Evolutionary conservation across 2,113 vertebrate species (phyloP), one percentile per base, ranked within the genome.

Genomic region (Sebastes schlegelii): DNA sequence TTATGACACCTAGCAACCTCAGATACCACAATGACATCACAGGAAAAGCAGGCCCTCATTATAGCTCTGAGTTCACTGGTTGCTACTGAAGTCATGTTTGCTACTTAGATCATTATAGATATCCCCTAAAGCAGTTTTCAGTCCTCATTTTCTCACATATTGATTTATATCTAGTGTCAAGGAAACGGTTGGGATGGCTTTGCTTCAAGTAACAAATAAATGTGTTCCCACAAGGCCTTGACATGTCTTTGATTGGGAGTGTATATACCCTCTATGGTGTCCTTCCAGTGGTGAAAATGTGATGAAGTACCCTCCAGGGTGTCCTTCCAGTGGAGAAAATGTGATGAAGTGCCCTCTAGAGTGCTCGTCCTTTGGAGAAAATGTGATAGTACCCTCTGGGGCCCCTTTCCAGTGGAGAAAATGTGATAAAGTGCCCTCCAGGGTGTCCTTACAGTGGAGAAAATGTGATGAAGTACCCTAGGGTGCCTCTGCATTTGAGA

Each of bases 11-110:
- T 57, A 65, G 70, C 71, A 86, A 84, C 78, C 83, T 79, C 49
- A 81, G 79, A 72, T 55, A 76, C 58, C 54, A 58, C 11, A 1
- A 45, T 90, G 87, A 92, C 64, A 71, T 92, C 88, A 82, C 21
- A 34, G 78, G 70, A 64, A 84, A 89, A 87, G 83, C 55, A 77
- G 57, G 75, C 23, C 16, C 12, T 81, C 65, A 62, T 77, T 70
- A 77, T 52, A 67, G 70, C 69, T 68, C 49, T 23, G 67, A 66
- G 72, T 26, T 87, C 34, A 70, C 42, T 23, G 8, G 58, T 14
- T 60, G 55, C 69, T 52, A 9, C 46, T 82, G 45, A 86, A 83
- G 60, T 67, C 67, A 79, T 52, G 54, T 76, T 79, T 49, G 23
- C 46, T 69, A 14, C 73, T 43, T 45, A 19, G 61, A 54, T 64